phyloP scores from a whole-genome alignment of 2,888 invertebrate species.

The Andrena chrysosceles region DNA sequence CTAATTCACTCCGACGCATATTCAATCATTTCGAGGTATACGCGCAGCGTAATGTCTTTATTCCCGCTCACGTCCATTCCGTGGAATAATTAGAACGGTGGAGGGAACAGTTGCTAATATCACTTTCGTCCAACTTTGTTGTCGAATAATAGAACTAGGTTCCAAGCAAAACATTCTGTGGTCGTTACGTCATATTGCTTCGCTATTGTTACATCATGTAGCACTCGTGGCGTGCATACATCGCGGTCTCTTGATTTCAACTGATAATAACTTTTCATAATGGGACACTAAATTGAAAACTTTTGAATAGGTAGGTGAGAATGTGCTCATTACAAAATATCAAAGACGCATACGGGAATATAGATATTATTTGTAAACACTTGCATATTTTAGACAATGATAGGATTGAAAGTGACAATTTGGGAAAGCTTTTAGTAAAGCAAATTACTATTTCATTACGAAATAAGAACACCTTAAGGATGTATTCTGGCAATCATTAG shows the following conservation, averaged over 20 bases:
- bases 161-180: background rate
- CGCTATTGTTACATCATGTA: no score
- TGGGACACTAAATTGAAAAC: background rate
- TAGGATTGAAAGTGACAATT: no score
- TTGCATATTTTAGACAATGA: no score
- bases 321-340: background rate
- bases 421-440: no score
- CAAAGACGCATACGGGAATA: background rate
- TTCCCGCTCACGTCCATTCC: slow-evolving; percentile 48
- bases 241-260: no score
- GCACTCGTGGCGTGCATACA: no score
- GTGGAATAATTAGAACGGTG: slow-evolving; percentile 5
- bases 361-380: no score
- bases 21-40: slow-evolving; percentile 77
- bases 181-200: background rate
- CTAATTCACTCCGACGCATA: slow-evolving; percentile 78
- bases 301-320: background rate
- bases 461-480: no score
- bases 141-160: background rate
- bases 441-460: no score
- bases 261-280: background rate
- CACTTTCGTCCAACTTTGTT: background rate
- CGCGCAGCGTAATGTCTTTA: slow-evolving; percentile 64
- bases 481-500: no score
- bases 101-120: slow-evolving; percentile 17